These are phyloP conservation scores for Cydia fagiglandana DNA, from an alignment of 1,140 invertebrate genomes.

Conservation along the genomic window DNA sequence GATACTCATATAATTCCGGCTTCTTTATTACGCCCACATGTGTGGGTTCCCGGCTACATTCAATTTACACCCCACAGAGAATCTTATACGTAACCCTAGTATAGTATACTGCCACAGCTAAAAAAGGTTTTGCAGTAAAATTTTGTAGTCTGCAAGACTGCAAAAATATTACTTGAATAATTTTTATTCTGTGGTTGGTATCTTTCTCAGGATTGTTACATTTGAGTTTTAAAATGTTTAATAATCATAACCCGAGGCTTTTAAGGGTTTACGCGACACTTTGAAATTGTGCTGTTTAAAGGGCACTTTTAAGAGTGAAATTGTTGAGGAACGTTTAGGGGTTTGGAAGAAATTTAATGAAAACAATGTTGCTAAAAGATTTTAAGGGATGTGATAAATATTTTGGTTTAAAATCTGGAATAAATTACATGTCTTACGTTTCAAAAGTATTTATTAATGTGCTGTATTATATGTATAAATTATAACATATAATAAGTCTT, in stretches of 20 bases:
- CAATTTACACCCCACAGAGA: constrained; percentile 27
- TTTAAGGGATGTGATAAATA: too few species aligned
- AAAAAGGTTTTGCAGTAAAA: background rate
- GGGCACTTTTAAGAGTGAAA: constrained; percentile 9
- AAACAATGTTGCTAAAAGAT: background rate
- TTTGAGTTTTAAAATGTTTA: constrained; percentile 27
- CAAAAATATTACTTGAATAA: too few species aligned
- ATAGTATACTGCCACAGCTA: background rate
- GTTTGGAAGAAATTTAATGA: background rate
- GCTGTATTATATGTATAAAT: too few species aligned
- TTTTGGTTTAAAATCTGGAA: too few species aligned
- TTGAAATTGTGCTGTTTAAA: background rate
- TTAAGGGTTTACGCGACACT: constrained; percentile 12
- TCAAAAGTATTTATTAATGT: too few species aligned
- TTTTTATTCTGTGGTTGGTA: constrained; percentile 14
- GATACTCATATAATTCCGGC: constrained; percentile 27
- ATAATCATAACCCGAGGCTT: constrained; percentile 23
- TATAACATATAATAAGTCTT: too few species aligned
- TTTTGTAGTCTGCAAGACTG: background rate
- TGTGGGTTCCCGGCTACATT: constrained; percentile 22
- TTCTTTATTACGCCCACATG: constrained; percentile 27
- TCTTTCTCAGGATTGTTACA: constrained; percentile 16
- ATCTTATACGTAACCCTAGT: constrained; percentile 5
- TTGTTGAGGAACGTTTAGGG: constrained; percentile 2
- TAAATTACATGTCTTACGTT: too few species aligned